A percentile compares a stretch with the other conserved stretches of the same genome.
These are phyloP conservation scores for Salvator merianae DNA, from an alignment of 2,113 vertebrate species.

Conservation along the genomic window DNA sequence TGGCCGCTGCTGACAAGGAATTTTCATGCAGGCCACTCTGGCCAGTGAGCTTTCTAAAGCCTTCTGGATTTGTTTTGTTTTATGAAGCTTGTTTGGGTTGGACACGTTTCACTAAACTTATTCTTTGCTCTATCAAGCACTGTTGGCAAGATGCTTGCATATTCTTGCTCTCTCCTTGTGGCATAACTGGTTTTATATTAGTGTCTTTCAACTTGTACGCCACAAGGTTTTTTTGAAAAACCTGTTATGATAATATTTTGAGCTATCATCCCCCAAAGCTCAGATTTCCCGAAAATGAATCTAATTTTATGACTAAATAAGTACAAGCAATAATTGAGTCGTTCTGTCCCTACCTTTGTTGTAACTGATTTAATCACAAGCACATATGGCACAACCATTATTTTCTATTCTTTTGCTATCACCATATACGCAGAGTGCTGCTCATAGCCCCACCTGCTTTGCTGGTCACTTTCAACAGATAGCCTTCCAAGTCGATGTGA, in stretches of 20 bases:
- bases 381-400: no score
- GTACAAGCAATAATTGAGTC: neutral
- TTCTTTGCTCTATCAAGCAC: constrained; percentile 5
- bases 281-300: neutral
- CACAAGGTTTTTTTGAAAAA: neutral
- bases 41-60: neutral
- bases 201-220: neutral
- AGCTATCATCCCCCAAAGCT: neutral
- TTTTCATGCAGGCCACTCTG: neutral
- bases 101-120: constrained; percentile 6
- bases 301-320: neutral
- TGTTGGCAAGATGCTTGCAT: neutral
- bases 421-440: neutral
- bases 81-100: neutral
- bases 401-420: neutral
- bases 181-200: neutral
- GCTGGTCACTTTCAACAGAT: constrained; percentile 94
- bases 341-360: neutral
- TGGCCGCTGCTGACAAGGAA: no score
- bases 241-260: neutral
- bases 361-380: neutral
- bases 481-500: constrained; percentile 92
- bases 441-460: constrained; percentile 80
- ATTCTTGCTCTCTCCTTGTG: neutral
- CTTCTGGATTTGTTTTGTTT: constrained; percentile 20